Evolutionary conservation across 2,797 vertebrate genomes (phyloP), one percentile per base, ranked within the genome.

Genomic region (Apogon hyalosoma): DNA sequence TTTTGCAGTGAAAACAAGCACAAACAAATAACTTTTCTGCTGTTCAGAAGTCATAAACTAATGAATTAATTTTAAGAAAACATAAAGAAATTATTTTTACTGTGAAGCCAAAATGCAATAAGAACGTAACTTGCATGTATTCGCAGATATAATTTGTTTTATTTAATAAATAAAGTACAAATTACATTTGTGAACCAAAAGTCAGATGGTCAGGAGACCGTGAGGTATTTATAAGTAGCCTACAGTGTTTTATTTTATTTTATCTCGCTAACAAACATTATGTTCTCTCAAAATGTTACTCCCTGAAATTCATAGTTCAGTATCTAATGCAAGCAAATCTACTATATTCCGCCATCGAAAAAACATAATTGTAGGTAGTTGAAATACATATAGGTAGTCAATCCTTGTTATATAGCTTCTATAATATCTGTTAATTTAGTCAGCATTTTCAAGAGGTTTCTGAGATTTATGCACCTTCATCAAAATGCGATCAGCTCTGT

Each of bases 151-250:
- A 87, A 88, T 90, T 91, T 90, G 87, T 90, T 95, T 95, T 93
- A 92, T 93, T 94, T 90, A 92, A 93, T 94, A 94, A 93, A 93
- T 93, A 92, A 92, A 91, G 83, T 94, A 94, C 92, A 93, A 92
- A 93, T 92, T 87, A 93, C 91, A 93, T 91, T 87, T 92, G 83
- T 85, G 86, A 95, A 96, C 92, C 93, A 92, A 95, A 86, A 87
- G 93, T 87, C 90, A 94, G 95, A 95, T 76, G 95, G 95, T 94
- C 95, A 90, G 86, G 93, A 94, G 95, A 95, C 94, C 95, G 94
- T 94, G 97, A 98, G 96, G 96, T 99, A 98, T 96, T 94, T 77
- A 87, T 88, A 91, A 84, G 83, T 86, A 87, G 72, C 85, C 90
- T 91, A 92, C 91, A 93, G 89, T 92, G 90, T 88, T 91, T 82